A percentile compares a stretch with the other conserved stretches of the same genome.
These are phyloP conservation scores for Anthonomus grandis DNA, from an alignment of 1,140 invertebrate species.

Conservation along the genomic window DNA sequence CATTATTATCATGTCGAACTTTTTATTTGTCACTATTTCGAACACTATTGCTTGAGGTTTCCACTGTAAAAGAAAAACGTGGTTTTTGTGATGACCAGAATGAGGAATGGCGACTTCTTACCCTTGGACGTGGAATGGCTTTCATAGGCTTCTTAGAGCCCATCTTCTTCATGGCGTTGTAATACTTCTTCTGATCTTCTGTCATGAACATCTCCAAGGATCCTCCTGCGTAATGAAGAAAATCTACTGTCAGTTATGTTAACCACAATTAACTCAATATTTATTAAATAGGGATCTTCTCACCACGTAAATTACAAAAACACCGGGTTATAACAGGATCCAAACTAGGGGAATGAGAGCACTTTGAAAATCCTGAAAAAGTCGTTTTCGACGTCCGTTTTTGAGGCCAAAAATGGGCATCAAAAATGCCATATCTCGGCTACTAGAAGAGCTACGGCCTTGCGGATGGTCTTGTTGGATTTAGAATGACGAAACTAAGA, in stretches of 20 bases:
- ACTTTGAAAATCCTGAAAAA: too few species aligned
- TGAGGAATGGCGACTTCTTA: constrained; percentile 14
- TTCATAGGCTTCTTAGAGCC: constrained; percentile 96
- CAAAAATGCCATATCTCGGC: too few species aligned
- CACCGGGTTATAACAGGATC: too few species aligned
- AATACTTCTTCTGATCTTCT: constrained; percentile 99
- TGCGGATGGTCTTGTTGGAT: too few species aligned
- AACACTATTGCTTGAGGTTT: constrained; percentile 93
- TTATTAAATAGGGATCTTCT: too few species aligned
- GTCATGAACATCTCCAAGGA: constrained; percentile 99
- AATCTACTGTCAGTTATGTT: constrained; percentile 7
- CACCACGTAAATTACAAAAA: too few species aligned
- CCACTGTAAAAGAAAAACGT: constrained; percentile 67
- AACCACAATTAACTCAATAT: not conserved
- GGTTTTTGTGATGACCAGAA: not conserved
- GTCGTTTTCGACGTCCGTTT: too few species aligned
- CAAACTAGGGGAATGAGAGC: too few species aligned
- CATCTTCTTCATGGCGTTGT: constrained; percentile 99
- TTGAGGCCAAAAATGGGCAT: too few species aligned
- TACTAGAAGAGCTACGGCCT: too few species aligned
- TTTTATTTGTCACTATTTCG: constrained; percentile 96
- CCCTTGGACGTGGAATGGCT: constrained; percentile 94
- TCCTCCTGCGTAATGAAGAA: constrained; percentile 65
- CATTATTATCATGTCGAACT: constrained; percentile 99
- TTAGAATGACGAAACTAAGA: too few species aligned